Conservation (phyloP, 2,113 vertebrate species). For the Podiceps cristatus region DNA sequence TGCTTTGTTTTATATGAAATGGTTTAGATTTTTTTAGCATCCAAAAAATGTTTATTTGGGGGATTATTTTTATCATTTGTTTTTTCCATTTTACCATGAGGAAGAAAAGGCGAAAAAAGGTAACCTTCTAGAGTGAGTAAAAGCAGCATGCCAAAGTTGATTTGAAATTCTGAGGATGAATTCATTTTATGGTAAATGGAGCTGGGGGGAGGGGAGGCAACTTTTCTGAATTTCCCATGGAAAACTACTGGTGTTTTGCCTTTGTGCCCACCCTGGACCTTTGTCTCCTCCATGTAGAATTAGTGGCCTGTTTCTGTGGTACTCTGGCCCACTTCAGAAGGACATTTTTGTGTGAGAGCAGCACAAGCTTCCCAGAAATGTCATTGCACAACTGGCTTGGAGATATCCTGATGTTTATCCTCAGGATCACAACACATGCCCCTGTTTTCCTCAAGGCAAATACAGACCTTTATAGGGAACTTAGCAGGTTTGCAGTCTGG, state of each 20-base stretch:
- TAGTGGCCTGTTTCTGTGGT: not conserved
- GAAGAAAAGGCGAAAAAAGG: not conserved
- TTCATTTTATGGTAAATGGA: not conserved
- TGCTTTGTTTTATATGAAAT: not conserved
- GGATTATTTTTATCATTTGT: not conserved
- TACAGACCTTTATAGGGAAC: not conserved
- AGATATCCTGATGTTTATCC: not conserved
- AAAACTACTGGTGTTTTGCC: not conserved
- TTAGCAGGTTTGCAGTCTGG: constrained; percentile 14
- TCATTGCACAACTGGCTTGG: not conserved
- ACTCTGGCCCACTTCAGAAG: not conserved
- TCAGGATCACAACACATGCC: not conserved
- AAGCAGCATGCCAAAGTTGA: not conserved
- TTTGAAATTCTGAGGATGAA: not conserved
- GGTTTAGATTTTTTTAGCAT: not conserved
- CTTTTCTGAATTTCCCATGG: not conserved
- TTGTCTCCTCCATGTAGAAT: not conserved
- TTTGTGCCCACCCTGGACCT: not conserved
- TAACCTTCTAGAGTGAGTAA: not conserved
- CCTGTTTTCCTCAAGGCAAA: constrained; percentile 15
- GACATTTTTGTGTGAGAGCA: not conserved
- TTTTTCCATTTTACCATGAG: not conserved
- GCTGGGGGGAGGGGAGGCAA: not conserved
- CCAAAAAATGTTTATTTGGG: not conserved
- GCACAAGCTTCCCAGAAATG: constrained; percentile 17